Conservation (phyloP, 2,113 vertebrate genomes). For the Corythoichthys haematopterus region DNA sequence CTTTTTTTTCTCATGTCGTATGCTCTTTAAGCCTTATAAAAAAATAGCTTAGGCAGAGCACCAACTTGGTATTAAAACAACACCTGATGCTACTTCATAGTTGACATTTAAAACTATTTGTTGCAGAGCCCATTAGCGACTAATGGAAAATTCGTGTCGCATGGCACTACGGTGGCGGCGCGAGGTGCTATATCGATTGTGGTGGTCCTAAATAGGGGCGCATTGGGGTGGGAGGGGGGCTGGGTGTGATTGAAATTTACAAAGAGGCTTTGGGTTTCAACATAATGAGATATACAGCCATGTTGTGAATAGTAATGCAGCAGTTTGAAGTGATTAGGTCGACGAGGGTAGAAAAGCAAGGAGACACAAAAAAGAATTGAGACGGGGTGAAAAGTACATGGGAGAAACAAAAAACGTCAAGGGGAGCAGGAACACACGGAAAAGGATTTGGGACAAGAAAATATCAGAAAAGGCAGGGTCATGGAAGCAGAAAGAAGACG, state of each 20-base stretch:
- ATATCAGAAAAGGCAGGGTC: background rate
- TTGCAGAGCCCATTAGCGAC: conserved; percentile 39
- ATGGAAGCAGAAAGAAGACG: background rate
- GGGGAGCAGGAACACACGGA: background rate
- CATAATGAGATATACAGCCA: conserved; percentile 55
- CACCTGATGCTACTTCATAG: conserved; percentile 16
- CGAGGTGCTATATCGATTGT: conserved; percentile 30
- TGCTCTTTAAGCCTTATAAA: too few species aligned
- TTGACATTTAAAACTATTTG: conserved; percentile 39
- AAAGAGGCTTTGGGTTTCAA: conserved; percentile 34
- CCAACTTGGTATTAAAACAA: background rate
- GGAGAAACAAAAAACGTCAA: background rate
- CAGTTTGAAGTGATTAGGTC: conserved; percentile 42
- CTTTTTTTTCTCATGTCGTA: too few species aligned
- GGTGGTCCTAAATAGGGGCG: conserved; percentile 11
- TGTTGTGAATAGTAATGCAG: conserved; percentile 54
- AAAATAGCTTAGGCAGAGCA: too few species aligned
- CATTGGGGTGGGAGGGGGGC: background rate
- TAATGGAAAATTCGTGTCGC: conserved; percentile 59
- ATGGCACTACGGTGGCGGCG: background rate
- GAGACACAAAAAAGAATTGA: conserved; percentile 19
- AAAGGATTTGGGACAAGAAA: background rate
- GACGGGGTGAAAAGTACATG: conserved; percentile 3
- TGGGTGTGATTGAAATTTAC: conserved; percentile 42
- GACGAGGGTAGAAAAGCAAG: conserved; percentile 15